phyloP scores from a whole-genome alignment of 2,888 invertebrate species.

The Noctua janthina region DNA sequence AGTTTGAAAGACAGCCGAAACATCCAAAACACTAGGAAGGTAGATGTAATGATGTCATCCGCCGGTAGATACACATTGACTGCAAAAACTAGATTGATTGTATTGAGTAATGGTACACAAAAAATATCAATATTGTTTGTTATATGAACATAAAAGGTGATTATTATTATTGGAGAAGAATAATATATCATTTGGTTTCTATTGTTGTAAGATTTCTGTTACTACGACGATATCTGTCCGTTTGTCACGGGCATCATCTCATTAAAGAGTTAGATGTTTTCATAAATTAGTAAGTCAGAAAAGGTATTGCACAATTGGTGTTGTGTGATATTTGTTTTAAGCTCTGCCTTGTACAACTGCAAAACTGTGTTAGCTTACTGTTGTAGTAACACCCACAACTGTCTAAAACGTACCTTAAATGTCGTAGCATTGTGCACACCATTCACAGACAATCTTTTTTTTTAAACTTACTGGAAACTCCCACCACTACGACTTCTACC shows the following conservation, averaged over 20 bases:
- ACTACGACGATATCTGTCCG: neutral
- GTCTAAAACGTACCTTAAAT: neutral
- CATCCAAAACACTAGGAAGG: slow-evolving; percentile 43
- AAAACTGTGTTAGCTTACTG: neutral
- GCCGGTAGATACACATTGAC: slow-evolving; percentile 19
- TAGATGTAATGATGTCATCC: slow-evolving; percentile 46
- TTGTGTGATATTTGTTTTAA: too few relatives aligned
- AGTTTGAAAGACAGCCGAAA: slow-evolving; percentile 41
- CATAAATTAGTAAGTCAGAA: neutral
- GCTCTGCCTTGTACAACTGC: neutral
- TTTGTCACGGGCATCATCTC: neutral
- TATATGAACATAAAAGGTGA: slow-evolving; percentile 31
- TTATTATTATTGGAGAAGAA: slow-evolving; percentile 12
- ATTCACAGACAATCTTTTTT: too few relatives aligned
- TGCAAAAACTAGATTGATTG: slow-evolving; percentile 58
- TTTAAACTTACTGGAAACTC: neutral
- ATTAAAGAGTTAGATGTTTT: neutral
- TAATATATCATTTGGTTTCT: slow-evolving; percentile 1
- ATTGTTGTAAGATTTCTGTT: neutral
- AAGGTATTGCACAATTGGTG: neutral
- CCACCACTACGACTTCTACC: neutral
- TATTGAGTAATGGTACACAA: slow-evolving; percentile 39
- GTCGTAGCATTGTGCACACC: too few relatives aligned
- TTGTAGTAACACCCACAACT: neutral
- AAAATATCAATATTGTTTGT: slow-evolving; percentile 51